Base-by-base conservation (phyloP, 2,797 vertebrate genomes). In the Sphaeramia orbicularis region DNA sequence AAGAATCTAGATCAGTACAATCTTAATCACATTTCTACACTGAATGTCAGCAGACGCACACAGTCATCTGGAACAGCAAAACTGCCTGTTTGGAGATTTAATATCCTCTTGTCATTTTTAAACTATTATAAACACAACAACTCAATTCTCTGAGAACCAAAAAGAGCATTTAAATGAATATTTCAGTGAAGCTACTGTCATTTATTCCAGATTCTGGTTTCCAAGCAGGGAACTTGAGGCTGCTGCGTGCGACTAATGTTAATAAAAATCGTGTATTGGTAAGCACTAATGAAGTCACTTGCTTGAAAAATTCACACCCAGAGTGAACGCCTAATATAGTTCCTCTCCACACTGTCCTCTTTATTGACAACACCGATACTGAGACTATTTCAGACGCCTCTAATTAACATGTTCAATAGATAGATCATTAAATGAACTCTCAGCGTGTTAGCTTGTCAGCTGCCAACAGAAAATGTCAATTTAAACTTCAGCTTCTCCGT, bases 371-470 rank as follows among this genome's bases (percentile, higher is more conserved):
- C 52, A 48, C 53, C 18, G 12, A 73, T 13, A 64, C 54, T 8
- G 48, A 82, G 43, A 79, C 80, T 76, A 43, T 84, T 86, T 78
- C 70, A 80, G 79, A 71, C 6, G 19, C 63, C 49, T 74, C 72
- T 87, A 80, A 91, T 91, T 82, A 86, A 59, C 82, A 86, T 78
- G 74, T 85, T 84, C 87, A 84, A 81, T 76, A 86, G 63, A 85
- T 47, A n/a, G 70, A 85, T 88, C 63, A 57, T 77, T 90, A 82
- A 87, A 91, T 88, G 84, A 90, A 89, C 84, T 86, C 80, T 50
- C 70, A 76, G 86, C 71, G 71, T 74, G 76, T 65, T 48, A 35
- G 32, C 62, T 48, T 8, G 3, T 82, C 75, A 62, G 81, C 76
- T 71, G 76, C 74, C 82, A 63, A 52, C 38, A 65, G 38, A 77